These are phyloP conservation scores for Pantherophis vulpinus DNA, from an alignment of 2,797 vertebrate species.

Conservation along the genomic window DNA sequence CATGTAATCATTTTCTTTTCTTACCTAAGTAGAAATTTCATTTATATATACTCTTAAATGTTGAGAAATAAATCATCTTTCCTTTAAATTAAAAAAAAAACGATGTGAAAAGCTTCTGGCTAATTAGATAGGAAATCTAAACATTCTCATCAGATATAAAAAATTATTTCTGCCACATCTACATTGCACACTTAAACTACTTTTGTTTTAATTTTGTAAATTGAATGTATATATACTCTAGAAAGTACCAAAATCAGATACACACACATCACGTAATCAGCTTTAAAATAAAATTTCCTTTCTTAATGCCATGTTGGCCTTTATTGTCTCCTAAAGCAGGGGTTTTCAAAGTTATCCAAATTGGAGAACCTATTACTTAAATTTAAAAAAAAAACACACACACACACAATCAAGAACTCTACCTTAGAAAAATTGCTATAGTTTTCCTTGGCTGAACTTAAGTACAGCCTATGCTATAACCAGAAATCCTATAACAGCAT, in stretches of 20 bases:
- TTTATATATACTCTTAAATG: not conserved
- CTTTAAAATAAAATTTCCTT: not conserved
- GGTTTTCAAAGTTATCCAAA: not conserved
- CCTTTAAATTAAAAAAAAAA: not conserved
- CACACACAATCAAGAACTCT: not conserved
- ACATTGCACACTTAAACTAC: not conserved
- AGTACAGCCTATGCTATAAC: not conserved
- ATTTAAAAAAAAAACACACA: not conserved
- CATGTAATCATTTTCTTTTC: conserved; percentile 31
- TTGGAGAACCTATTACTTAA: not conserved
- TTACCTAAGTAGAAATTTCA: conserved; percentile 7
- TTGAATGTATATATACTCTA: not conserved
- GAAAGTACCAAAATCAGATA: not conserved
- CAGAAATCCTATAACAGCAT: not conserved
- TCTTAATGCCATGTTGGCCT: not conserved
- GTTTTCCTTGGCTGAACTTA: not conserved
- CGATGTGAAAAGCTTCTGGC: not conserved
- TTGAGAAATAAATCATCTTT: not conserved
- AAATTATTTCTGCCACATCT: not conserved
- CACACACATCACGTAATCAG: not conserved
- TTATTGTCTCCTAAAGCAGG: not conserved
- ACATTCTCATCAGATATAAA: not conserved
- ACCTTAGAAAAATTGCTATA: not conserved
- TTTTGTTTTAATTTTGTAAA: not conserved
- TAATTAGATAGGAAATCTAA: not conserved